These are phyloP conservation scores for Helicoverpa armigera DNA, from an alignment of 1,140 invertebrate species.

Conservation along the genomic window DNA sequence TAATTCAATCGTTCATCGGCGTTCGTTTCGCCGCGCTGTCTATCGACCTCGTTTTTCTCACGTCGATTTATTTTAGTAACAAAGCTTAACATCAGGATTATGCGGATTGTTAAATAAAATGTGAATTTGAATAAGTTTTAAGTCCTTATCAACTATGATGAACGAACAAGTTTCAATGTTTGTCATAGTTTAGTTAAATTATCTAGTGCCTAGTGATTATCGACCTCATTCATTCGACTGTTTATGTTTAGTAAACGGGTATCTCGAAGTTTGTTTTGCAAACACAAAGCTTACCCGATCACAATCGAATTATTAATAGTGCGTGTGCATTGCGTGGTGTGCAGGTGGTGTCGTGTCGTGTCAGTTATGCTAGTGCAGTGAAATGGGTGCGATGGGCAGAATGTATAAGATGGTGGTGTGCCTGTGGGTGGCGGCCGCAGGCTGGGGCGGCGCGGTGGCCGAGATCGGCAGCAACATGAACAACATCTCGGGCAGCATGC, in stretches of 20 bases:
- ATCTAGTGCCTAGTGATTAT: slow-evolving; percentile 53
- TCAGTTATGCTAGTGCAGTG: slow-evolving; percentile 60
- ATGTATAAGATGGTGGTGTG: slow-evolving; percentile 62
- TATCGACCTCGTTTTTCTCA: slow-evolving; percentile 50
- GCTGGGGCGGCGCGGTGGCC: slow-evolving; percentile 59
- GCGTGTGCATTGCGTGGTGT: slow-evolving; percentile 27
- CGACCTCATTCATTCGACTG: slow-evolving; percentile 62
- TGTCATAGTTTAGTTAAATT: background rate
- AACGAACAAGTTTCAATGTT: slow-evolving; percentile 37
- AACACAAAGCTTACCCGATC: slow-evolving; percentile 70
- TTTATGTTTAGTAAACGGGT: slow-evolving; percentile 74
- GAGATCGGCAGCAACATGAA: slow-evolving; percentile 65
- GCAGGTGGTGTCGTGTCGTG: slow-evolving; percentile 27
- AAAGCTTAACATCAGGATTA: slow-evolving; percentile 60
- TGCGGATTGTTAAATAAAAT: slow-evolving; percentile 72
- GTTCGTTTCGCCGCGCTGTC: slow-evolving; percentile 52
- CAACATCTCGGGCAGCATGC: slow-evolving; percentile 63
- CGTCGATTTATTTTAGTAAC: slow-evolving; percentile 47
- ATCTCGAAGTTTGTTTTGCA: slow-evolving; percentile 80
- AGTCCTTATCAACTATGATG: background rate
- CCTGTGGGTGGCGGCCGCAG: slow-evolving; percentile 56
- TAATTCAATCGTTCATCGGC: slow-evolving; percentile 33
- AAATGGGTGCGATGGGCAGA: slow-evolving; percentile 50
- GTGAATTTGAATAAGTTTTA: background rate
- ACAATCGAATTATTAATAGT: slow-evolving; percentile 50